A percentile compares a stretch with the other conserved stretches of the same genome.
Conservation (phyloP, 2,113 vertebrate species). For the Menidia beryllina region DNA sequence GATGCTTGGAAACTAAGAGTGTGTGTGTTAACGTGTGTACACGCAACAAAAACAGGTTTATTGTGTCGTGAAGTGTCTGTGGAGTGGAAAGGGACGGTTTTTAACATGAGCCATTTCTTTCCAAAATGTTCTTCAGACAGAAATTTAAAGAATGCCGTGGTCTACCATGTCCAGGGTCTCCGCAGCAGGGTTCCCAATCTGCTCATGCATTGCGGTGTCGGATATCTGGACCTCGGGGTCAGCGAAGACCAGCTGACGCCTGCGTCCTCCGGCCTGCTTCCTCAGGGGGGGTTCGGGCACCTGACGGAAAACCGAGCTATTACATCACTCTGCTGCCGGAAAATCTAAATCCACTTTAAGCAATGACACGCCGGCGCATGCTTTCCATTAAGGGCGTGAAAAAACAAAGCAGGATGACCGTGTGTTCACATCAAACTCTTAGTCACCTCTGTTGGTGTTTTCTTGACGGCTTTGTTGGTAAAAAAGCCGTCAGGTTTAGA, state of each 20-base stretch:
- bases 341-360: slow-evolving; percentile 2
- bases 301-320: slow-evolving; percentile 30
- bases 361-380: slow-evolving; percentile 21
- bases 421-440: background rate
- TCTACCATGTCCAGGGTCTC: slow-evolving; percentile 81
- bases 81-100: too few relatives aligned
- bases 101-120: too few relatives aligned
- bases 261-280: slow-evolving; percentile 33
- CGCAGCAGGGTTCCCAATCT: slow-evolving; percentile 65
- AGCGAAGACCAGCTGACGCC: slow-evolving; percentile 79
- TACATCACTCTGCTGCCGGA: slow-evolving; percentile 14
- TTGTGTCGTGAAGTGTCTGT: too few relatives aligned
- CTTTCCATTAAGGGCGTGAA: slow-evolving; percentile 20
- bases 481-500: too few relatives aligned
- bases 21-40: too few relatives aligned
- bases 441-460: too few relatives aligned
- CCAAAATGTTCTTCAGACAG: background rate
- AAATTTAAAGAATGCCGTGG: background rate
- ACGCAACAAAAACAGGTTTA: too few relatives aligned
- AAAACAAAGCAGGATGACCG: slow-evolving; percentile 7
- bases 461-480: too few relatives aligned
- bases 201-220: slow-evolving; percentile 75
- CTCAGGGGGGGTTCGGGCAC: slow-evolving; percentile 15
- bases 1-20: background rate
- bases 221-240: slow-evolving; percentile 84